Conservation (phyloP, 2,888 invertebrate genomes). For the Neoscelio sp. region DNA sequence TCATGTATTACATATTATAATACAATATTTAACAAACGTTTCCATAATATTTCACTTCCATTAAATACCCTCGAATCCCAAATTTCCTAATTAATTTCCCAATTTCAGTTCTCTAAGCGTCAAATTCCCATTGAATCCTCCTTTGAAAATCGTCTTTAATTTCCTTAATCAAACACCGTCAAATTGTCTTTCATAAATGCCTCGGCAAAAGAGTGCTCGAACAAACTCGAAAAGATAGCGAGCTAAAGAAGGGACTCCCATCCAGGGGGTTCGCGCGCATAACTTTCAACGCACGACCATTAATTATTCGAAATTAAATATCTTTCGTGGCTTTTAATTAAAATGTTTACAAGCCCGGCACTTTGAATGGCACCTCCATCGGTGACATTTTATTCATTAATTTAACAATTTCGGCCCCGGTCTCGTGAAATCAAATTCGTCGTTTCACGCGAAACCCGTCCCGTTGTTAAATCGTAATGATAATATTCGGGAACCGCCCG, state of each 20-base stretch:
- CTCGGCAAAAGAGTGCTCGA: conserved; percentile 48
- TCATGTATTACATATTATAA: too few relatives aligned
- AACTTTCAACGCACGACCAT: conserved; percentile 71
- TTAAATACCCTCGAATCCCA: too few relatives aligned
- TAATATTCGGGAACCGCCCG: too few relatives aligned
- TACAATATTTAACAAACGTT: too few relatives aligned
- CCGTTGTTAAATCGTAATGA: conserved; percentile 11
- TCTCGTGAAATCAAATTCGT: conserved; percentile 18
- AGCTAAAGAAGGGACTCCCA: conserved; percentile 15
- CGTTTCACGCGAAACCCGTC: too few relatives aligned
- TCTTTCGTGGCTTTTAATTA: conserved; percentile 76
- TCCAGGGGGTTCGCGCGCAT: conserved; percentile 45
- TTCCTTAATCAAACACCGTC: conserved; percentile 59
- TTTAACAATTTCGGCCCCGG: conserved; percentile 29
- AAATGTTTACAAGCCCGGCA: conserved; percentile 78
- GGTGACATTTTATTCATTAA: conserved; percentile 51
- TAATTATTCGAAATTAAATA: conserved; percentile 81
- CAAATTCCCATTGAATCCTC: conserved; percentile 47
- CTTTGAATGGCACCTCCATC: conserved; percentile 27
- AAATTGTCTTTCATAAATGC: conserved; percentile 56
- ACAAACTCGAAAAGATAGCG: conserved; percentile 56
- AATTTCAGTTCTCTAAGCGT: conserved; percentile 26
- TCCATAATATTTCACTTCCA: too few relatives aligned
- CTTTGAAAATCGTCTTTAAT: conserved; percentile 40
- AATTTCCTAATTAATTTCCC: conserved; percentile 46